phyloP scores from a whole-genome alignment of 2,113 vertebrate genomes.

The Corythoichthys haematopterus region DNA sequence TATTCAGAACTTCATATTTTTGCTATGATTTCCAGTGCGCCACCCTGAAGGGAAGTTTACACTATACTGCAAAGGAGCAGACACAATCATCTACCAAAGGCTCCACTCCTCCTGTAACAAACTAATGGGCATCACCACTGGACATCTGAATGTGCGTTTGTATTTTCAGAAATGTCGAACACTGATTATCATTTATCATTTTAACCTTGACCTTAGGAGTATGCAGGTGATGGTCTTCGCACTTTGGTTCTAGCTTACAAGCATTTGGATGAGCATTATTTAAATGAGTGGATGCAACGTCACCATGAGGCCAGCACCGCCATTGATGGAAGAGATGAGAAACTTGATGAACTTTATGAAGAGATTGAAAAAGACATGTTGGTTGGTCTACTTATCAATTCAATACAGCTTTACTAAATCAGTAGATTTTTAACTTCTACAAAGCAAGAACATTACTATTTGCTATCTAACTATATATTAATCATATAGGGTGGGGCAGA shows the following conservation, averaged over 20 bases:
- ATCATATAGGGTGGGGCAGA: no score
- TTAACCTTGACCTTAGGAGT: constrained; percentile 71
- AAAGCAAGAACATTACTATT: neutral
- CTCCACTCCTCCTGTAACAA: constrained; percentile 75
- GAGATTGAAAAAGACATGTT: constrained; percentile 86
- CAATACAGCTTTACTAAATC: neutral
- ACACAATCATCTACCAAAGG: constrained; percentile 85
- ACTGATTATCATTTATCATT: neutral
- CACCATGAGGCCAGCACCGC: constrained; percentile 79
- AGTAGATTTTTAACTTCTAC: no score
- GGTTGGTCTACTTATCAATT: constrained; percentile 60
- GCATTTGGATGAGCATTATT: constrained; percentile 74
- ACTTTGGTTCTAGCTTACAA: constrained; percentile 87
- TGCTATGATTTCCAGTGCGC: constrained; percentile 66
- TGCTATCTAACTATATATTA: neutral
- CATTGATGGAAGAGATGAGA: constrained; percentile 79
- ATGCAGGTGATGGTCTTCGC: constrained; percentile 85
- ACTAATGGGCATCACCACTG: constrained; percentile 76
- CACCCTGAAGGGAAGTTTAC: constrained; percentile 78
- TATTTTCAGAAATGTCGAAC: neutral
- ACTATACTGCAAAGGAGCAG: constrained; percentile 92
- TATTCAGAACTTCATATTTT: neutral
- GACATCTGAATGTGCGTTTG: constrained; percentile 84
- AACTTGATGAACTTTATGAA: constrained; percentile 78
- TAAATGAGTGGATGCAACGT: constrained; percentile 75